phyloP scores from a whole-genome alignment of 2,113 vertebrate genomes.

The Polypterus bichir region DNA sequence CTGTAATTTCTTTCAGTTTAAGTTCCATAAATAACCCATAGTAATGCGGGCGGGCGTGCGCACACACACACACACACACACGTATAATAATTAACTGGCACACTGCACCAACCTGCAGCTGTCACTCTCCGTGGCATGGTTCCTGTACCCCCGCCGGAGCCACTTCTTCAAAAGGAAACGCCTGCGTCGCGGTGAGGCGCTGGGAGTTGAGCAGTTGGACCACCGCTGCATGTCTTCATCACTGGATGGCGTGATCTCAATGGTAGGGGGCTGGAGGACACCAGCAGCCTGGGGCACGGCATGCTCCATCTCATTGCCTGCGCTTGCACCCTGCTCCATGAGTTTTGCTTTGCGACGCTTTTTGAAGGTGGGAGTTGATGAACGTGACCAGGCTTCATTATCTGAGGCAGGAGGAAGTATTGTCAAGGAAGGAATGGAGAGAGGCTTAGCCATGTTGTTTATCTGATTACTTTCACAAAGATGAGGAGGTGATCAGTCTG shows the following conservation, averaged over 20 bases:
- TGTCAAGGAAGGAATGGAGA: slow-evolving; percentile 42
- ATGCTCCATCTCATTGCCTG: neutral
- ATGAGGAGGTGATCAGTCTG: no score
- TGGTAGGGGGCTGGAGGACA: slow-evolving; percentile 23
- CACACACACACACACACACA: no score
- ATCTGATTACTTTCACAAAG: no score
- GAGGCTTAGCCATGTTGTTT: slow-evolving; percentile 25
- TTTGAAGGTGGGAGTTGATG: slow-evolving; percentile 37
- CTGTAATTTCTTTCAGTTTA: no score
- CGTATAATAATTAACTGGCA: no score
- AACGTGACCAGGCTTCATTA: slow-evolving; percentile 52
- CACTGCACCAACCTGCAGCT: slow-evolving; percentile 50
- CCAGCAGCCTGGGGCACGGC: slow-evolving; percentile 10
- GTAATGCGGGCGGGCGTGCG: no score
- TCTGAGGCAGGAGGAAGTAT: slow-evolving; percentile 49
- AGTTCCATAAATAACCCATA: no score
- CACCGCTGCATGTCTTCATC: slow-evolving; percentile 21
- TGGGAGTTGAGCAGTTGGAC: slow-evolving; percentile 48
- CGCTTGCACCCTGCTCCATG: neutral
- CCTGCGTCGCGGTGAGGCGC: slow-evolving; percentile 42
- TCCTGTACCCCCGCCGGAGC: slow-evolving; percentile 43
- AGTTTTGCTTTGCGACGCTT: slow-evolving; percentile 8
- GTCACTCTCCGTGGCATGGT: slow-evolving; percentile 29
- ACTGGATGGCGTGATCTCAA: slow-evolving; percentile 19
- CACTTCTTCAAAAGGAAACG: slow-evolving; percentile 43